Conservation (phyloP, 1,140 invertebrate genomes). For the Leptoteleia sp. region DNA sequence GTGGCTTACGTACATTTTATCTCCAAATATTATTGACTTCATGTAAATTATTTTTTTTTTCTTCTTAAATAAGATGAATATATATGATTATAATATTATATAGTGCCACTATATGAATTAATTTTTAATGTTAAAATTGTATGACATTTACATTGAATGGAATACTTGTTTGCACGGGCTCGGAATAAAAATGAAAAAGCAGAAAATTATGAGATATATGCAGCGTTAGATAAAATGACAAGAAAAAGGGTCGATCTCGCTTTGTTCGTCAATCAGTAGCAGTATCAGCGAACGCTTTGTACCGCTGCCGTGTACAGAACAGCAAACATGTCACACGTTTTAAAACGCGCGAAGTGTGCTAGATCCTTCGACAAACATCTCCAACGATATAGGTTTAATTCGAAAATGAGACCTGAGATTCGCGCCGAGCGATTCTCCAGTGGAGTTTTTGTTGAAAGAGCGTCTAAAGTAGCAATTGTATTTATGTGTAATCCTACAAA, state of each 20-base stretch:
- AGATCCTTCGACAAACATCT: constrained; percentile 57
- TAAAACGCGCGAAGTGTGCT: constrained; percentile 72
- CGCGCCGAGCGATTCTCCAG: neutral
- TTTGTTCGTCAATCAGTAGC: constrained; percentile 59
- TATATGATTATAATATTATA: no score
- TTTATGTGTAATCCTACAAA: neutral
- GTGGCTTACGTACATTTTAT: no score
- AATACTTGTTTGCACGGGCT: no score
- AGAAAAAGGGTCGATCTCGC: constrained; percentile 55
- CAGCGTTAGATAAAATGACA: no score
- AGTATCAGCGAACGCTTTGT: constrained; percentile 67
- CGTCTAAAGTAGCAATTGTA: constrained; percentile 8
- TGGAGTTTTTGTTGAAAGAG: constrained; percentile 7
- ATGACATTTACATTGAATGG: no score
- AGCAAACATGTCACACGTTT: constrained; percentile 75
- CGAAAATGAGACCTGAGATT: constrained; percentile 36
- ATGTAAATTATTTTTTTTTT: no score
- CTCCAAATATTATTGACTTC: no score
- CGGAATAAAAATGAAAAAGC: no score
- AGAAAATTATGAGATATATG: no score
- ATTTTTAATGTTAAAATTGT: no score
- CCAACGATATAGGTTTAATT: constrained; percentile 37
- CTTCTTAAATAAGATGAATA: no score
- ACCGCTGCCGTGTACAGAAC: constrained; percentile 70
- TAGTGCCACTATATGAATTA: no score